Evolutionary conservation across 2,797 vertebrate species (phyloP).

Genomic region (Pangasius mekongensis): DNA sequence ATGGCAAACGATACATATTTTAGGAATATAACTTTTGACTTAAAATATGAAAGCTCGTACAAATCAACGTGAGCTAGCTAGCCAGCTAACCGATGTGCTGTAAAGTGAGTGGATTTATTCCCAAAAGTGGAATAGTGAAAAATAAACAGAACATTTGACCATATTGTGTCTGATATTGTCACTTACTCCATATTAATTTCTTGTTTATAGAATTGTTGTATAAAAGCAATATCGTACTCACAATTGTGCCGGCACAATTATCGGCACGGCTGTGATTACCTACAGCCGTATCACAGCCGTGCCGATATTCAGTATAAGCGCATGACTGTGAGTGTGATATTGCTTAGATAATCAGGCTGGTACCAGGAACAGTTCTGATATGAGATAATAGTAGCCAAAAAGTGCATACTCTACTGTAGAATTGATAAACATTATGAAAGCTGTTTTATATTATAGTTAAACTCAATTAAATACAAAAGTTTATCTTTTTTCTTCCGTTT

Average conservation of each 20-base stretch:
- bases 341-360: not conserved
- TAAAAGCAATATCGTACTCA: not conserved
- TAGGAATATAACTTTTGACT: not conserved
- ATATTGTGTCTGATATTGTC: not conserved
- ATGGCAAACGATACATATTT: not conserved
- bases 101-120: not conserved
- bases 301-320: too few relatives aligned
- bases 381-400: not conserved
- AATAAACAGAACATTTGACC: not conserved
- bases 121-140: not conserved
- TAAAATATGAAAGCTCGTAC: not conserved
- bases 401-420: not conserved
- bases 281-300: too few relatives aligned
- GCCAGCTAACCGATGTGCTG: not conserved
- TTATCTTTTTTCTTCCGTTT: too few relatives aligned
- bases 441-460: not conserved
- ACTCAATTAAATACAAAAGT: not conserved
- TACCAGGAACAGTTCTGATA: not conserved
- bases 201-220: not conserved
- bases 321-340: not conserved
- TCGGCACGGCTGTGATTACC: too few relatives aligned
- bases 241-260: too few relatives aligned
- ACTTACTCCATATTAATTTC: not conserved
- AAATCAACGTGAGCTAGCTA: not conserved
- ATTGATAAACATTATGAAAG: not conserved